phyloP scores from a whole-genome alignment of 2,113 vertebrate genomes.

The Pelobates fuscus region DNA sequence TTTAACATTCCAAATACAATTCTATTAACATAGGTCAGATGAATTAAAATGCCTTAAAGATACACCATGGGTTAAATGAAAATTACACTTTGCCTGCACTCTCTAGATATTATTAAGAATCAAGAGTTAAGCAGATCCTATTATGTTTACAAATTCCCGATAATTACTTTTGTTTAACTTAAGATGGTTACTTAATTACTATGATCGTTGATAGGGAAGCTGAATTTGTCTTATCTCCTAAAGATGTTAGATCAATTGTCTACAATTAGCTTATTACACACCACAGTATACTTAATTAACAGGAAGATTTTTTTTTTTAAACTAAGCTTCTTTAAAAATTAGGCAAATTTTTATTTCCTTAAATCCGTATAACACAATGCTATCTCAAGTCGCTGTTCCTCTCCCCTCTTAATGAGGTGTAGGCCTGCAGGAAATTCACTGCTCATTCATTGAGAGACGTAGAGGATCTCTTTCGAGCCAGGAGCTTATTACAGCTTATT shows the following conservation, averaged over 20 bases:
- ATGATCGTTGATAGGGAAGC: background rate
- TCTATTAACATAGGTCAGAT: no score
- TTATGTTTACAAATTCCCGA: no score
- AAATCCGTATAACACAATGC: background rate
- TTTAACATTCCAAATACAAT: no score
- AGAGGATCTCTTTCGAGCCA: conserved; percentile 29
- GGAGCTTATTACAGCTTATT: conserved; percentile 43
- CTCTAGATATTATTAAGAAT: no score
- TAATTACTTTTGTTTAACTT: background rate
- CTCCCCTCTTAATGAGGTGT: conserved; percentile 32
- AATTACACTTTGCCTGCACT: no score
- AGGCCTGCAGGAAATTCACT: conserved; percentile 13
- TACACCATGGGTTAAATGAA: no score
- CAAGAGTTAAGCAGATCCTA: no score
- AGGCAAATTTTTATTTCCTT: conserved; percentile 1
- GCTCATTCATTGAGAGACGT: conserved; percentile 17
- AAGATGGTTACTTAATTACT: background rate
- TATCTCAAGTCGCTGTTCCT: conserved; percentile 24
- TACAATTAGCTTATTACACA: conserved; percentile 36
- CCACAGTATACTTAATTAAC: conserved; percentile 12
- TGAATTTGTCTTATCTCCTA: conserved; percentile 20
- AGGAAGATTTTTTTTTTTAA: background rate
- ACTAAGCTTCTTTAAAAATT: conserved; percentile 1
- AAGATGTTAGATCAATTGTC: conserved; percentile 14
- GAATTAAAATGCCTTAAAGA: no score